phyloP scores from a whole-genome alignment of 2,797 vertebrate species.

The Syncerus caffer region DNA sequence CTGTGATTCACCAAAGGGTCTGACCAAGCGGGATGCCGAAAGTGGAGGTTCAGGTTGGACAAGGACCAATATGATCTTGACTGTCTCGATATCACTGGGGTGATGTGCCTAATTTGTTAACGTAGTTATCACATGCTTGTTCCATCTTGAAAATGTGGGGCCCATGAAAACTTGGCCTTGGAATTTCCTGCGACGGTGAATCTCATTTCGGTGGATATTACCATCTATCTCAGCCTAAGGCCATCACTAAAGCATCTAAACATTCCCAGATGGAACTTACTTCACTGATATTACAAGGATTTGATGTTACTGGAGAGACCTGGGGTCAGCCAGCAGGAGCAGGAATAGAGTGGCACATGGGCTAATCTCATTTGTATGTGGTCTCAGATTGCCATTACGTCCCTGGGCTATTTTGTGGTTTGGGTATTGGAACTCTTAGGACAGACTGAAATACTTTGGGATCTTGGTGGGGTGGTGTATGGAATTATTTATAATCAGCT shows the following conservation, averaged over 20 bases:
- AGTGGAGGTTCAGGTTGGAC: conserved; percentile 52
- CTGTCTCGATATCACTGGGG: conserved; percentile 66
- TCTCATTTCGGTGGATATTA: conserved; percentile 81
- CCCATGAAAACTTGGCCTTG: conserved; percentile 75
- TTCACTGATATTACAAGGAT: conserved; percentile 82
- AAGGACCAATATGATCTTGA: conserved; percentile 62
- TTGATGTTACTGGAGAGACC: conserved; percentile 80
- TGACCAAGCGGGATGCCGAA: conserved; percentile 49
- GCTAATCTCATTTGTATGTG: conserved; percentile 78
- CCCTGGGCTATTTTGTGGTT: conserved; percentile 72
- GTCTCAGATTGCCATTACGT: conserved; percentile 51
- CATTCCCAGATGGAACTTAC: conserved; percentile 82
- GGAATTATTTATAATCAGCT: conserved; percentile 69
- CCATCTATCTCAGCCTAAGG: conserved; percentile 80
- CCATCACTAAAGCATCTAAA: conserved; percentile 82
- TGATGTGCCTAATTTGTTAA: conserved; percentile 80
- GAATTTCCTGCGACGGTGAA: conserved; percentile 83
- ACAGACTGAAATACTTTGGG: conserved; percentile 70
- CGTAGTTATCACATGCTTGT: conserved; percentile 77
- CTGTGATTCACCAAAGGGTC: conserved; percentile 53
- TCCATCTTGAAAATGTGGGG: conserved; percentile 72
- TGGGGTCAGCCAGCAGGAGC: conserved; percentile 79
- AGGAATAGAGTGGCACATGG: conserved; percentile 68
- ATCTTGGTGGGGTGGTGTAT: conserved; percentile 25
- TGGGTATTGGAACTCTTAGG: conserved; percentile 65